A percentile compares a stretch with the other conserved stretches of the same genome.
phyloP scores from a whole-genome alignment of 2,888 invertebrate genomes.

The Caenorhabditis macrosperma region DNA sequence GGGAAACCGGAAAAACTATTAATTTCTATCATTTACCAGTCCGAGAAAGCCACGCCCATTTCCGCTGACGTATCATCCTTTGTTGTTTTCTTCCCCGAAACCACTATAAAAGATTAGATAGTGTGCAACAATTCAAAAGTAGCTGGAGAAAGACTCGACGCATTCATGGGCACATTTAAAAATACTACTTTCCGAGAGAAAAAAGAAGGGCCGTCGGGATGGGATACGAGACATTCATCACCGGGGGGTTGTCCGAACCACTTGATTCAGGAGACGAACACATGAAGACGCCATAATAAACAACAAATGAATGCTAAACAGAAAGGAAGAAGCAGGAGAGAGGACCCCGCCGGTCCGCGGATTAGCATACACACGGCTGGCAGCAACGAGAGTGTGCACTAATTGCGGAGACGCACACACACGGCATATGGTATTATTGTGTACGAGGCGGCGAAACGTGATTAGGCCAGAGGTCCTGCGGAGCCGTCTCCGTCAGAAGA shows the following conservation, averaged over 20 bases:
- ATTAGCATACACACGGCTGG: constrained; percentile 55
- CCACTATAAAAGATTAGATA: no score
- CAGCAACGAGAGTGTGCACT: constrained; percentile 19
- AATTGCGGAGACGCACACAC: constrained; percentile 31
- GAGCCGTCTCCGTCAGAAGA: constrained; percentile 27
- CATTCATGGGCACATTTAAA: no score
- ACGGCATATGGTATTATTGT: constrained; percentile 51
- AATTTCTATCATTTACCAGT: no score
- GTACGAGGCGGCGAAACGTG: constrained; percentile 27
- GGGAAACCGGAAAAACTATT: no score
- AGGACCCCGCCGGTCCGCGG: constrained; percentile 12
- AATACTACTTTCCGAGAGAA: no score
- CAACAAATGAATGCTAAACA: constrained; percentile 54
- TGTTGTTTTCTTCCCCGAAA: no score
- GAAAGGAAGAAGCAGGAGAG: constrained; percentile 14
- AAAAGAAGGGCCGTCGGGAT: no score
- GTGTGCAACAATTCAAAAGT: no score
- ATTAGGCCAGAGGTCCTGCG: constrained; percentile 29
- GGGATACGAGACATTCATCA: constrained; percentile 10
- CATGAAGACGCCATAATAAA: constrained; percentile 34
- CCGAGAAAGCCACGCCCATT: no score
- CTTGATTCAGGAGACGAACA: constrained; percentile 14
- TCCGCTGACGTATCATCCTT: no score
- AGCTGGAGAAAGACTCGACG: no score
- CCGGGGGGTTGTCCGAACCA: background rate